phyloP scores from a whole-genome alignment of 1,140 invertebrate genomes.

The Asbolus verrucosus region DNA sequence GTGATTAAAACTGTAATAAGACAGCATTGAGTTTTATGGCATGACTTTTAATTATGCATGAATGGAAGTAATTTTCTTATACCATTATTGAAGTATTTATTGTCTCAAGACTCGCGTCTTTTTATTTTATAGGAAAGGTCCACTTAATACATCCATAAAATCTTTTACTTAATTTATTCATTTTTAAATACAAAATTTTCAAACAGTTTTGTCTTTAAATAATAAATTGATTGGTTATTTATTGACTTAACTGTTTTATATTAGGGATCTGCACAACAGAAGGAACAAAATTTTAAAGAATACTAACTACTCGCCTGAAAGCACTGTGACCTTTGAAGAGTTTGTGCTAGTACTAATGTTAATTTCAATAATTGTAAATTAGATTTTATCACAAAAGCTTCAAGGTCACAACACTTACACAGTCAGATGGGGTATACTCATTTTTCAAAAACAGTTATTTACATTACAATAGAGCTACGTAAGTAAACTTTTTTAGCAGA shows the following conservation, averaged over 20 bases:
- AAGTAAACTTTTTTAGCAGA: no score
- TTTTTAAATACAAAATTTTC: background rate
- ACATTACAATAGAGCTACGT: no score
- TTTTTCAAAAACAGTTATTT: no score
- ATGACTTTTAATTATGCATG: slow-evolving; percentile 9
- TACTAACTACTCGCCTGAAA: background rate
- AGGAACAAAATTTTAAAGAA: slow-evolving; percentile 29
- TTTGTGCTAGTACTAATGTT: no score
- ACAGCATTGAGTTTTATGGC: slow-evolving; percentile 20
- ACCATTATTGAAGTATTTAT: slow-evolving; percentile 12
- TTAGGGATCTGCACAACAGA: no score
- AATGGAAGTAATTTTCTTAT: slow-evolving; percentile 21
- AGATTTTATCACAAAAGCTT: no score
- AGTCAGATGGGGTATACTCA: no score
- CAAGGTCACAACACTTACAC: no score
- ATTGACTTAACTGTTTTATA: slow-evolving; percentile 7
- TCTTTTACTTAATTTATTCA: slow-evolving; percentile 1
- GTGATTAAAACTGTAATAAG: slow-evolving; percentile 35
- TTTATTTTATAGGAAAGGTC: no score
- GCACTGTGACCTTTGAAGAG: background rate
- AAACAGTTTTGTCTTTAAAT: background rate
- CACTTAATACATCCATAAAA: slow-evolving; percentile 13
- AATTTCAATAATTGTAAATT: no score
- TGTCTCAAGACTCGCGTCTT: background rate
- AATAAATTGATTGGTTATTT: slow-evolving; percentile 21